A percentile compares a stretch with the other conserved stretches of the same genome.
These are phyloP conservation scores for Actinia tenebrosa DNA, from an alignment of 64 coral and sea anemone genomes.

Conservation along the genomic window DNA sequence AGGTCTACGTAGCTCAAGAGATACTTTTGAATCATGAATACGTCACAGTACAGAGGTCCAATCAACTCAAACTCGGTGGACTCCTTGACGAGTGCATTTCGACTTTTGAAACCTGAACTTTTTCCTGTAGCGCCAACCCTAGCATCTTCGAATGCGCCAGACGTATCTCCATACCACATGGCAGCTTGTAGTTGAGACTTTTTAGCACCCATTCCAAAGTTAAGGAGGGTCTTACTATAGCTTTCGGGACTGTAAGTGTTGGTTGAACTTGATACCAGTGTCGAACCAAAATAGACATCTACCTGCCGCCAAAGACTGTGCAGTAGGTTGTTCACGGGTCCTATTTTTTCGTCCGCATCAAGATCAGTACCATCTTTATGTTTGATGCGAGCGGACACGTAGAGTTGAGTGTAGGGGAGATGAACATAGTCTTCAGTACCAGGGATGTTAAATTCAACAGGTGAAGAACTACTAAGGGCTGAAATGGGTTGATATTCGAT, in stretches of 20 bases:
- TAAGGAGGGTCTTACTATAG: background rate
- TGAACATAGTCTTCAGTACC: too few relatives aligned
- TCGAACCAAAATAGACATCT: slow-evolving; percentile 6
- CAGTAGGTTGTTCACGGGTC: background rate
- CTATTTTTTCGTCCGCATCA: background rate
- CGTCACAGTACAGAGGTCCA: too few relatives aligned
- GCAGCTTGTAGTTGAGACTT: background rate
- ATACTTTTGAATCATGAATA: too few relatives aligned
- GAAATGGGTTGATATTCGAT: slow-evolving; percentile 3
- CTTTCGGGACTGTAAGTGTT: background rate
- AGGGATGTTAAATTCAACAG: background rate
- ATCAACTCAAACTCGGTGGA: too few relatives aligned
- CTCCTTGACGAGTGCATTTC: too few relatives aligned
- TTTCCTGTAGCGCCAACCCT: too few relatives aligned
- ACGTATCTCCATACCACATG: background rate
- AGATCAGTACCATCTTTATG: background rate
- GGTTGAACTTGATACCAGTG: background rate
- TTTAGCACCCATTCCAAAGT: background rate
- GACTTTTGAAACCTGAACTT: too few relatives aligned
- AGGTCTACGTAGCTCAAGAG: too few relatives aligned
- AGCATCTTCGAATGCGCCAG: too few relatives aligned
- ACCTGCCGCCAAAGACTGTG: background rate
- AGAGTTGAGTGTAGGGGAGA: background rate
- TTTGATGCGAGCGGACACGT: background rate
- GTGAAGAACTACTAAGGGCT: background rate